Evolutionary conservation across 1,140 invertebrate species (phyloP), one percentile per base, ranked within the genome.

Genomic region (Heterodera schachtii): DNA sequence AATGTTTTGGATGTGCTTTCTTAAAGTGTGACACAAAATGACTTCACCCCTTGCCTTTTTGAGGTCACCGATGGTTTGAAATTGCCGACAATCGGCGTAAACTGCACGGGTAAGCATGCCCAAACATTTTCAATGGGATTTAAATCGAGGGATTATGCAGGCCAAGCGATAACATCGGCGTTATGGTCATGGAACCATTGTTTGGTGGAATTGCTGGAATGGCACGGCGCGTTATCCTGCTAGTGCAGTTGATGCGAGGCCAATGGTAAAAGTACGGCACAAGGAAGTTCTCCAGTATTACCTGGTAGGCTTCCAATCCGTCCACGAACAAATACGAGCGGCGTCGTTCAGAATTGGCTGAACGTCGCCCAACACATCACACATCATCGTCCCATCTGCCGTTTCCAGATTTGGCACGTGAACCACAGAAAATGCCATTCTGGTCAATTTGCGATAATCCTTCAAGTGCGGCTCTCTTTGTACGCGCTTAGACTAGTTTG

Each of bases 351-450:
- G 60, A 70, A n/a, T 3, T 77, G 73, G 47, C 84, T 69, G 82
- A 91, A 90, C 81, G 81, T 90, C 0, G 87, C 88, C 87, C 88
- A 91, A 19, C 90, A 82, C 86, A 91, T 87, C 2, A 89, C 71
- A 52, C 49, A 74, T 57, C 87, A 86, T 49, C 88, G 86, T 73
- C 89, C 85, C 19, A 46, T 8, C 46, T 47, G n/a, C 80, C 19
- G 43, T 83, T 83, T 43, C 77, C 82, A 31, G 31, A 31, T 31
- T 31, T 31, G 31, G 31, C 31, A 31, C 31, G 0, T 31, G 0
- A 31, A 31, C 31, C 31, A 31, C 31, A 31, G 1, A 31, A 31
- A 31, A 31, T 31, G 31, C 31, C 31, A 31, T 31, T 31, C 31
- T 31, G 31, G 31, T 31, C n/a, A n/a, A n/a, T n/a, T n/a, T n/a